A percentile compares a stretch with the other conserved stretches of the same genome.
Conservation (phyloP, 1,140 invertebrate genomes). For the Papilio machaon region DNA sequence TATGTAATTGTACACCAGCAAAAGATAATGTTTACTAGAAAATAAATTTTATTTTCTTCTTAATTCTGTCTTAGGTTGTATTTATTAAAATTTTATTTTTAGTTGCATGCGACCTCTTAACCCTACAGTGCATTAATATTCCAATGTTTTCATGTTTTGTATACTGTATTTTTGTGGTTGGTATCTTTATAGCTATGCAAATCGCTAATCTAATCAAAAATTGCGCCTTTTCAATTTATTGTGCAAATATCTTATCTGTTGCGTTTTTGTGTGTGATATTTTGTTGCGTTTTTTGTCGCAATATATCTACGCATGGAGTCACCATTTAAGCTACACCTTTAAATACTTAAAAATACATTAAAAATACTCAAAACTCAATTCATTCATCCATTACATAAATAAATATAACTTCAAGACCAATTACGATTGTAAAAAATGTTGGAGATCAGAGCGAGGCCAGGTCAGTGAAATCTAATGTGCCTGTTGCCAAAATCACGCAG, state of each 20-base stretch:
- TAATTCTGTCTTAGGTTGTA: background rate
- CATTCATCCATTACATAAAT: constrained; percentile 11
- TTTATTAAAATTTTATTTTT: background rate
- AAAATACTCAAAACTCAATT: background rate
- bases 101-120: constrained; percentile 21
- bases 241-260: too few relatives aligned
- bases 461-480: constrained; percentile 24
- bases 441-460: constrained; percentile 17
- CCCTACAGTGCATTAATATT: background rate
- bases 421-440: constrained; percentile 6
- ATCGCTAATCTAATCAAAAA: background rate
- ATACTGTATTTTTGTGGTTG: background rate
- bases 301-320: too few relatives aligned
- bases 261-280: too few relatives aligned
- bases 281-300: too few relatives aligned
- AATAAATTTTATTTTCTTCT: background rate
- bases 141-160: background rate
- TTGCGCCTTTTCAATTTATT: background rate
- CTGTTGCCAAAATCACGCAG: constrained; percentile 24
- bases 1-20: background rate
- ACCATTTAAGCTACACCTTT: too few relatives aligned
- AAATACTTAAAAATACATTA: background rate
- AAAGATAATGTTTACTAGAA: background rate
- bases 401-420: constrained; percentile 10
- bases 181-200: background rate